These are phyloP conservation scores for Ammospiza nelsoni DNA, from an alignment of 2,113 vertebrate species.

Conservation along the genomic window DNA sequence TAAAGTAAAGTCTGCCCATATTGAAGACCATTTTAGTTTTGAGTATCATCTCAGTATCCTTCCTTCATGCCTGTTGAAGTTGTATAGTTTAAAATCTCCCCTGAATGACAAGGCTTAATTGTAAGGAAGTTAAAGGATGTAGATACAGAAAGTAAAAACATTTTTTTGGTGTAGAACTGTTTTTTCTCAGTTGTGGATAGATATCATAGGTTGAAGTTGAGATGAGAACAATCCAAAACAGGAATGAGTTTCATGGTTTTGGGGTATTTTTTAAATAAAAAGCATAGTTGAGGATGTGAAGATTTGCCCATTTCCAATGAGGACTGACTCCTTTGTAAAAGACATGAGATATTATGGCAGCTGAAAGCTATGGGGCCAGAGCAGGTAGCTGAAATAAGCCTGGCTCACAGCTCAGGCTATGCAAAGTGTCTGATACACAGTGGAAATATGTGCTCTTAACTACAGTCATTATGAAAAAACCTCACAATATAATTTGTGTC, in stretches of 20 bases:
- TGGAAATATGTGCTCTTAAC: not conserved
- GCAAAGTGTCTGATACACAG: not conserved
- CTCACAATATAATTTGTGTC: not conserved
- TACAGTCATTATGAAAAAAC: not conserved
- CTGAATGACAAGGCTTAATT: not conserved
- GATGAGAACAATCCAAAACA: not conserved
- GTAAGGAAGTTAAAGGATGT: not conserved
- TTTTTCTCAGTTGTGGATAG: not conserved
- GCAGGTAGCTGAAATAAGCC: not conserved
- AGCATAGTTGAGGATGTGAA: not conserved
- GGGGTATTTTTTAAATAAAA: not conserved
- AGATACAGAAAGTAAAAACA: not conserved
- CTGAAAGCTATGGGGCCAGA: not conserved
- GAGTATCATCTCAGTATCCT: not conserved
- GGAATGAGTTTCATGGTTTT: not conserved
- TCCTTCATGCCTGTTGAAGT: not conserved
- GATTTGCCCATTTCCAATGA: not conserved
- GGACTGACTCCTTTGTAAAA: not conserved
- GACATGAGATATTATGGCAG: not conserved
- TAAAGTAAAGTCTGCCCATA: not conserved
- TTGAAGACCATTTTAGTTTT: not conserved
- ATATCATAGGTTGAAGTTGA: not conserved
- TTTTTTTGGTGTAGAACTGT: not conserved
- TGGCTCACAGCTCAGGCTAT: not conserved
- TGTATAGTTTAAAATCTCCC: not conserved